Evolutionary conservation across 2,888 invertebrate genomes (phyloP).

Genomic region (Mythimna pallens): DNA sequence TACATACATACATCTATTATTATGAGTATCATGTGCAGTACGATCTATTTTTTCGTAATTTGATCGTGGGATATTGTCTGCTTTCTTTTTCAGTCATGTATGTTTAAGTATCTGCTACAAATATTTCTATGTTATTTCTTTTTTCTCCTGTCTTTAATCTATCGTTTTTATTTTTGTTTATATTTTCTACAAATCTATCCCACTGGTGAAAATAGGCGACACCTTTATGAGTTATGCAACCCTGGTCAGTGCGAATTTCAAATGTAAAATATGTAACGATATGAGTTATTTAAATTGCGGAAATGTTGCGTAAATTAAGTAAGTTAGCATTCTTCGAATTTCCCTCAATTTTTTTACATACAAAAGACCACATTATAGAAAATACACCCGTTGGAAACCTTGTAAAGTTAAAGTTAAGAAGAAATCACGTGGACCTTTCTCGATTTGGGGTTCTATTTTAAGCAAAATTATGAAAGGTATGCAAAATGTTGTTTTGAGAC

Average conservation of each 20-base stretch:
- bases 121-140: background rate
- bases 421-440: conserved; percentile 14
- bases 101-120: background rate
- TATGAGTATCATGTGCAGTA: conserved; percentile 30
- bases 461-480: background rate
- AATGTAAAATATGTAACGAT: background rate
- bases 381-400: background rate
- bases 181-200: background rate
- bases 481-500: background rate
- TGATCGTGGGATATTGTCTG: too few relatives aligned
- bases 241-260: background rate
- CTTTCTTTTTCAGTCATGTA: background rate
- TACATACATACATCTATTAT: conserved; percentile 20
- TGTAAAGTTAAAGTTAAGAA: conserved; percentile 14
- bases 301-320: background rate
- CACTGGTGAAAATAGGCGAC: background rate
- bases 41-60: background rate
- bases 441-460: background rate
- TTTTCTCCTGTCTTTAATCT: background rate
- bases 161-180: background rate
- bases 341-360: background rate
- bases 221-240: background rate
- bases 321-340: background rate
- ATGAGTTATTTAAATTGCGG: background rate
- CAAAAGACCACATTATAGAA: background rate